Base-by-base conservation (phyloP, 1,140 invertebrate species). In the Philotrypesis tridentata region DNA sequence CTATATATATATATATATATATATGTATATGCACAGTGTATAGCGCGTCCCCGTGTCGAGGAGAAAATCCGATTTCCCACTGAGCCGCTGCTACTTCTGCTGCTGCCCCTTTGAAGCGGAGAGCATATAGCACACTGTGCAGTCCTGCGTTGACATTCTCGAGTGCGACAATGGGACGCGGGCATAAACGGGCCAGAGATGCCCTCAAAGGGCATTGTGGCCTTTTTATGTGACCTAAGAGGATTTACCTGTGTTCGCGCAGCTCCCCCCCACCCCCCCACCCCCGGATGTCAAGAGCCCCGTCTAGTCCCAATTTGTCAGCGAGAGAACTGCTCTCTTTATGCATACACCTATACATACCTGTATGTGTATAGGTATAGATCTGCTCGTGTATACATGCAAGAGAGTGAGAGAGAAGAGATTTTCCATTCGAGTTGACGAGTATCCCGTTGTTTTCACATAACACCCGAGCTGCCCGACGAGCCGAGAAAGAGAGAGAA, bases 11-110 rank as follows among this genome's bases (percentile, higher is more conserved):
- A n/a, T n/a, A n/a, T n/a, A n/a, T n/a, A n/a, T n/a, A n/a, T n/a
- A n/a, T n/a, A n/a, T n/a, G n/a, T n/a, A n/a, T n/a, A n/a, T n/a
- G n/a, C n/a, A n/a, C n/a, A n/a, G n/a, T n/a, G n/a, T n/a, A n/a
- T n/a, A n/a, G n/a, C n/a, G n/a, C n/a, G n/a, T n/a, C n/a, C n/a
- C n/a, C n/a, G n/a, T n/a, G n/a, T n/a, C n/a, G n/a, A n/a, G n/a
- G n/a, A n/a, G n/a, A 9, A 88, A 91, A 91, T 91, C 91, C 88
- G 89, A 90, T 90, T 91, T 87, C 83, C 78, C 87, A 83, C 81
- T 80, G 84, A 86, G 86, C 87, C 43, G 4, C 25, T 21, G 11
- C 43, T 37, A 9, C 9, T 77, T n/a, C 27, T 31, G 29, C 25
- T 9, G 60, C 33, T 25, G 67, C 60, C 84, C 77, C 68, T 82